Base-by-base conservation (phyloP, 2,797 vertebrate genomes). In the Enteromius thamalakanensis region DNA sequence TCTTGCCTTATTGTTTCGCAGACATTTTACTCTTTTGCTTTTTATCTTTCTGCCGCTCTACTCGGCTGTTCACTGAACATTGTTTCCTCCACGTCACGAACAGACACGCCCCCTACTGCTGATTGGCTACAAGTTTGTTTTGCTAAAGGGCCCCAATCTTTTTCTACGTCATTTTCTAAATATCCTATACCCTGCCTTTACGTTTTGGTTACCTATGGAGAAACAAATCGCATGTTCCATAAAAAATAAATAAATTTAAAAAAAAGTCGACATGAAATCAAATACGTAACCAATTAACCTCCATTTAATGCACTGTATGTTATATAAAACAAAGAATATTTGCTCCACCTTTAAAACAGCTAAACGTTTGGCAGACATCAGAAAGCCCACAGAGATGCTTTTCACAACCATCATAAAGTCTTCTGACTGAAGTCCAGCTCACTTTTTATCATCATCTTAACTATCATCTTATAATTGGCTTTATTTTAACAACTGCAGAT, bases 401-500 rank as follows among this genome's bases (percentile, higher is more conserved):
- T 68, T 68, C 65, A 68, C 34, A 68, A 37, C 4, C 34, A 34
- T 29, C 58, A 62, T 29, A 62, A 64, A 62, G 6, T 32, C 60
- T 29, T 64, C 6, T 7, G 6, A 64, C 60, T 64, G 14, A 64
- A 32, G 62, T 17, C 14, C 62, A 64, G 15, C 29, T 64, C 29
- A 64, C 29, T 32, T 64, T 21, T 55, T 47, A 47, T 47, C 0
- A 45, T 11, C 42, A 11, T 51, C 49, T 19, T 11, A 67, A 67
- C 32, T 19, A 32, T 14, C 11, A 40, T 26, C n/a, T 82, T 70
- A 19, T 69, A 76, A 23, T 26, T 85, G 37, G 23, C 23, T 70
- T 67, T 60, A n/a, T 37, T 37, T 51, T 7, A 19, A 45, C 37
- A 72, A 60, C 53, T 70, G 49, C 64, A 79, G 32, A 77, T 71